Base-by-base conservation (phyloP, 2,888 invertebrate species). In the Himalopsyche anomala region DNA sequence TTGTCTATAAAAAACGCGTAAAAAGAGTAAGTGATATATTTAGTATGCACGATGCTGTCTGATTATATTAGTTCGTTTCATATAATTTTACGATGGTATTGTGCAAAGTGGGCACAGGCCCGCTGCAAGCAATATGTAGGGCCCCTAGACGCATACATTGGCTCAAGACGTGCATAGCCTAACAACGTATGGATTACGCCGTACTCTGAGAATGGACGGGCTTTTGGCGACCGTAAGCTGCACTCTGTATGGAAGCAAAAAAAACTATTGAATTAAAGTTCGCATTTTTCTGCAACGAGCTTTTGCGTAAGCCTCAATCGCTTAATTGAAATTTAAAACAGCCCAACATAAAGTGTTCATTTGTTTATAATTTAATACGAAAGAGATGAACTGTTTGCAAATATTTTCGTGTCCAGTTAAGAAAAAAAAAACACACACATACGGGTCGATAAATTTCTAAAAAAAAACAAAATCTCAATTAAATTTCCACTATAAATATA, bases 111-210 rank as follows among this genome's bases (percentile, higher is more conserved):
- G 28, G 62, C 19, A 5, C 62, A 62, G 54, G 51, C n/a, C 51
- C 45, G 84, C 81, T 81, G 84, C 84, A 84, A 84, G 69, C 81
- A 86, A 86, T 86, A 84, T 84, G 79, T 84, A 81, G 84, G 82
- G 74, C 86, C 84, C 62, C 81, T 86, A 82, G 84, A 86, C 86
- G 86, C 82, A 79, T 55, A 84, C 83, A 86, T 86, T 69, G 86
- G 74, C 84, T 17, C n/a, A 55, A 62, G 81, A 86, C 86, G 86
- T 86, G 86, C 80, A 42, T 80, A 9, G 85, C 83, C 80, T 86
- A 80, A 80, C 79, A 83, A 55, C 79, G 83, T 55, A 62, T 36
- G 80, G 83, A 86, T 86, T 86, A 86, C 62, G 17, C 56, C 42
- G 15, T 74, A 42, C 56, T 55, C 40, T 45, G 12, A 19, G 45